Percentiles rank a stretch among this genome's conserved stretches.
These are phyloP conservation scores for Ochropacha duplaris DNA, from an alignment of 2,888 invertebrate genomes.

Conservation along the genomic window DNA sequence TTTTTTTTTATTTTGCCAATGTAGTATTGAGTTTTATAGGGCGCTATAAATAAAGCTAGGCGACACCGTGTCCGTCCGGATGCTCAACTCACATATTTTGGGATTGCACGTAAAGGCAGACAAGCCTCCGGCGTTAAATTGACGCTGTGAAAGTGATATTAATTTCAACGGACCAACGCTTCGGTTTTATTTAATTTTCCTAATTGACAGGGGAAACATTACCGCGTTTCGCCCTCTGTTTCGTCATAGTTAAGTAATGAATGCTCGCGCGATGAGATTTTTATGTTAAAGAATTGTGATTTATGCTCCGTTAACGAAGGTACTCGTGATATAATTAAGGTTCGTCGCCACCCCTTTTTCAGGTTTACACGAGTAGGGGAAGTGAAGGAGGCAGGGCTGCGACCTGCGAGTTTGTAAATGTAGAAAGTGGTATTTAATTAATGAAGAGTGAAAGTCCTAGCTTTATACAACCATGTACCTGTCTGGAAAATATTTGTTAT, in stretches of 20 bases:
- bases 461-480: neutral
- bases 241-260: conserved; percentile 55
- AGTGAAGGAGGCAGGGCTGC: conserved; percentile 18
- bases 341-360: conserved; percentile 42
- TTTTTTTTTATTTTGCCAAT: neutral
- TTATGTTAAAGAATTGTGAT: conserved; percentile 51
- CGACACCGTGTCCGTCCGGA: conserved; percentile 26
- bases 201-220: conserved; percentile 70
- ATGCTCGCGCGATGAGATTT: conserved; percentile 48
- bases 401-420: conserved; percentile 1
- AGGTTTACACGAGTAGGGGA: conserved; percentile 31
- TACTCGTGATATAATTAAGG: conserved; percentile 55
- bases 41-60: conserved; percentile 35
- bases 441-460: neutral
- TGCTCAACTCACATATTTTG: conserved; percentile 36
- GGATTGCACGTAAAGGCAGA: conserved; percentile 22
- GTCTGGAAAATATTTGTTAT: neutral
- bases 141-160: conserved; percentile 63
- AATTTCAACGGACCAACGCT: conserved; percentile 59
- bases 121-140: conserved; percentile 44
- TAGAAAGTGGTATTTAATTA: conserved; percentile 1
- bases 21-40: neutral
- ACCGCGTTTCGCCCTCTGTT: conserved; percentile 39
- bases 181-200: conserved; percentile 70
- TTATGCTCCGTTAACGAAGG: conserved; percentile 54